Base-by-base conservation (phyloP, 2,888 invertebrate species). In the Acrobasis consociella region DNA sequence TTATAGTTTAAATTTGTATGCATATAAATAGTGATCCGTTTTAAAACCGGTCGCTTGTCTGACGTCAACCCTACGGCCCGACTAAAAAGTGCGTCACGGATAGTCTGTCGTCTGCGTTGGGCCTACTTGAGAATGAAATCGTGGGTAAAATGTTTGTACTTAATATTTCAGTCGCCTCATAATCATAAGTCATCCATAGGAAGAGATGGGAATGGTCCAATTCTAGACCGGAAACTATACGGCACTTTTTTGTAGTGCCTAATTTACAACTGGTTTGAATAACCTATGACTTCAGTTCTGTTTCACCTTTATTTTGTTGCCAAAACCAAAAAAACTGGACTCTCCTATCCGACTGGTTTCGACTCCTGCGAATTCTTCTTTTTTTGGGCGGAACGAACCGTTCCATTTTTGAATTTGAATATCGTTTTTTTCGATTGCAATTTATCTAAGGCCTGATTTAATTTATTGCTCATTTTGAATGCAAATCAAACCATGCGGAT, bases 321-420 rank as follows among this genome's bases (percentile, higher is more conserved):
- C 46, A 13, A 17, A 56, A 16, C 31, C 17, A 52, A 52, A 52
- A 56, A 56, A 56, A 56, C 17, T 56, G 22, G 56, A 56, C 46
- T 56, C 56, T 56, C 39, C 56, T 56, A 56, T 56, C 56, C 17
- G 42, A 56, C 56, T 42, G 56, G 56, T 56, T 56, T 42, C 13
- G 22, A 56, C 56, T 56, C 56, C 42, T 56, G 56, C 56, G 42
- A 56, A 56, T 56, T 56, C 56, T 56, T 42, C 42, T 56, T 60
- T 60, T 60, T 59, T 60, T 42, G 42, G 60, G 42, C 60, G 60
- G 22, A 51, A 22, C 60, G 38, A 51, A 42, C 9, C 16, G 39
- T 39, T 60, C 39, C 49, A 60, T 51, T 51, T 60, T 52, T 16
- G 16, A 59, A 59, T 59, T 58, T 31, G n/a, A 46, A 46, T 46